phyloP scores from a whole-genome alignment of 2,888 invertebrate genomes.

The Pachycephus smyrnensis region DNA sequence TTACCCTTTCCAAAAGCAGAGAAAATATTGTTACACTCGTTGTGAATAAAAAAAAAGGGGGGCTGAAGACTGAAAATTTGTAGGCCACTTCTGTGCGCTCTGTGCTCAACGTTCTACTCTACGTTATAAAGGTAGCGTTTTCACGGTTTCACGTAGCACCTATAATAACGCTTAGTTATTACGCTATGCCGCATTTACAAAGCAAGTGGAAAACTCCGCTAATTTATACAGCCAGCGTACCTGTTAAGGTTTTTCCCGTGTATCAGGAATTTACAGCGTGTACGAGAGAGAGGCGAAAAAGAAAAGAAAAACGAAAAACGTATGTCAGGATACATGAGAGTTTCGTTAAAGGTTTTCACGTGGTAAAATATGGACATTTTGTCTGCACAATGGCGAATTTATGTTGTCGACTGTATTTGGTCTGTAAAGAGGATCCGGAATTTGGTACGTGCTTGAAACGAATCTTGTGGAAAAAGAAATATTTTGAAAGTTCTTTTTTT shows the following conservation, averaged over 20 bases:
- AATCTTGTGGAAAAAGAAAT: not conserved
- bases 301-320: too few species aligned
- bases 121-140: not conserved
- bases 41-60: not conserved
- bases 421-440: not conserved
- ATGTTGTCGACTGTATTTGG: not conserved
- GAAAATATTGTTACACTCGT: not conserved
- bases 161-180: not conserved
- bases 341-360: not conserved
- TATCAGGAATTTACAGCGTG: not conserved
- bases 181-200: not conserved
- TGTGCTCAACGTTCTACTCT: not conserved
- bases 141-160: not conserved
- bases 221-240: not conserved
- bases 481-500: not conserved
- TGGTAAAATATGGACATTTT: too few species aligned
- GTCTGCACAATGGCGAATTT: not conserved
- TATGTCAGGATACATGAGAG: not conserved
- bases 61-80: not conserved
- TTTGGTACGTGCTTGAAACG: not conserved
- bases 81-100: not conserved
- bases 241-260: not conserved
- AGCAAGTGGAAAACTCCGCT: not conserved
- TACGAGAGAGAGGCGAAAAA: not conserved
- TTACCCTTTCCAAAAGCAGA: too few species aligned